These are phyloP conservation scores for Sebastes cheni DNA, from an alignment of 2,797 vertebrate genomes.

Conservation along the genomic window DNA sequence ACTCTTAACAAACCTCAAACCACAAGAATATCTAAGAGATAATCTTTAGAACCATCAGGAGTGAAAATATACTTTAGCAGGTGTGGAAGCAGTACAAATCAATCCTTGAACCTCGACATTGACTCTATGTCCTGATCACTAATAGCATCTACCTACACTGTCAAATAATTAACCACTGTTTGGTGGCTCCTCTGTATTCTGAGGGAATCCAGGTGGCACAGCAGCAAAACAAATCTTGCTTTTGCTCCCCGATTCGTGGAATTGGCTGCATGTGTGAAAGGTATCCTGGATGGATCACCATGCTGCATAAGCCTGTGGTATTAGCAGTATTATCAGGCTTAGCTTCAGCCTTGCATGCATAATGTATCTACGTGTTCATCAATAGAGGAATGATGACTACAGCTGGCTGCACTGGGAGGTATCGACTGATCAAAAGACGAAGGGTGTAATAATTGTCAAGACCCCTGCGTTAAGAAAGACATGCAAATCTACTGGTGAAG, in stretches of 20 bases:
- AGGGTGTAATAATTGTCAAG: constrained; percentile 36
- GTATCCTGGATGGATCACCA: constrained; percentile 17
- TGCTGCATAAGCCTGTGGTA: constrained; percentile 55
- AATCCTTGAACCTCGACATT: background rate
- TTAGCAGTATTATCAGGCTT: constrained; percentile 59
- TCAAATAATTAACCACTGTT: background rate
- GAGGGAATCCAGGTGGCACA: background rate
- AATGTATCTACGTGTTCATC: constrained; percentile 58
- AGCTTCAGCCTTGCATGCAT: constrained; percentile 53
- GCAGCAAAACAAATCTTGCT: background rate
- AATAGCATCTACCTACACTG: background rate
- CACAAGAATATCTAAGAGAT: too few relatives aligned
- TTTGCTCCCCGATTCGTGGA: constrained; percentile 1
- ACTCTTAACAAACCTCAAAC: too few relatives aligned
- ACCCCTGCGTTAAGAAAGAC: constrained; percentile 28
- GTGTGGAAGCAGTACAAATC: background rate
- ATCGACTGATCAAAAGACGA: constrained; percentile 54
- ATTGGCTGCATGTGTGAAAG: constrained; percentile 24
- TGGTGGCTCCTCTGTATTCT: background rate
- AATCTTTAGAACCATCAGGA: too few relatives aligned
- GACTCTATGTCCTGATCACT: background rate
- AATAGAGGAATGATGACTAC: constrained; percentile 56
- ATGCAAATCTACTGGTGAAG: constrained; percentile 23
- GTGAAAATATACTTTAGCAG: background rate
- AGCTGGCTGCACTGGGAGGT: constrained; percentile 31